Evolutionary conservation across 1,140 invertebrate species (phyloP).

Genomic region (Drosophila sechellia): DNA sequence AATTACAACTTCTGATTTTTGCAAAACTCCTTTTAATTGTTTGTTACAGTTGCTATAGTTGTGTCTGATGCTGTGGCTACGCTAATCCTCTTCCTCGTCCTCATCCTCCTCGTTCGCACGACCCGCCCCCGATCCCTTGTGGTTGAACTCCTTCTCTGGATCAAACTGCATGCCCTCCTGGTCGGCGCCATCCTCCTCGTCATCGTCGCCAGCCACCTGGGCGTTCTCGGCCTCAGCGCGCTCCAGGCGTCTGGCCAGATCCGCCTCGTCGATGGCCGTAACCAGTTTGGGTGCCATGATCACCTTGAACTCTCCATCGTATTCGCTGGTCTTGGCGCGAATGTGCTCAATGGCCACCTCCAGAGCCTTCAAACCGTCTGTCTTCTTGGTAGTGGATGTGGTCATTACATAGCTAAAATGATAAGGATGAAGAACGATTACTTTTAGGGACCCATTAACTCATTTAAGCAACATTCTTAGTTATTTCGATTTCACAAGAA

Average conservation of each 20-base stretch:
- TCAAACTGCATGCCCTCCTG: slow-evolving; percentile 85
- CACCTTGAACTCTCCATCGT: slow-evolving; percentile 96
- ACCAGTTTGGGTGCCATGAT: slow-evolving; percentile 99
- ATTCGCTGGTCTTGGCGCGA: slow-evolving; percentile 91
- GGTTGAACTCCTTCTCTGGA: slow-evolving; percentile 82
- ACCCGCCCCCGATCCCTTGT: slow-evolving; percentile 53
- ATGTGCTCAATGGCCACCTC: slow-evolving; percentile 96
- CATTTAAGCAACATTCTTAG: too few species aligned
- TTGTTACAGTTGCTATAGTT: slow-evolving; percentile 22
- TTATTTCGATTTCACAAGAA: too few species aligned
- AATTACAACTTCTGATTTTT: slow-evolving; percentile 17
- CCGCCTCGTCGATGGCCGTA: slow-evolving; percentile 98
- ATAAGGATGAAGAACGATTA: slow-evolving; percentile 13
- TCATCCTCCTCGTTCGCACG: slow-evolving; percentile 65
- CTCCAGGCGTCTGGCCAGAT: slow-evolving; percentile 96
- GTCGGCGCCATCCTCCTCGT: slow-evolving; percentile 91
- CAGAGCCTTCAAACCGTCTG: slow-evolving; percentile 95
- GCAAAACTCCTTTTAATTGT: slow-evolving; percentile 15
- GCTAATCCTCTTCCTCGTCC: slow-evolving; percentile 65
- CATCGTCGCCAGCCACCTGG: slow-evolving; percentile 96
- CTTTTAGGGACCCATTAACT: background rate
- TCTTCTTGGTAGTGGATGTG: slow-evolving; percentile 97
- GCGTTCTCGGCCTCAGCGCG: slow-evolving; percentile 96
- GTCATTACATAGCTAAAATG: slow-evolving; percentile 90
- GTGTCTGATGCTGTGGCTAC: background rate